Evolutionary conservation across 2,888 invertebrate species (phyloP).

Genomic region (Microplitis manilae): DNA sequence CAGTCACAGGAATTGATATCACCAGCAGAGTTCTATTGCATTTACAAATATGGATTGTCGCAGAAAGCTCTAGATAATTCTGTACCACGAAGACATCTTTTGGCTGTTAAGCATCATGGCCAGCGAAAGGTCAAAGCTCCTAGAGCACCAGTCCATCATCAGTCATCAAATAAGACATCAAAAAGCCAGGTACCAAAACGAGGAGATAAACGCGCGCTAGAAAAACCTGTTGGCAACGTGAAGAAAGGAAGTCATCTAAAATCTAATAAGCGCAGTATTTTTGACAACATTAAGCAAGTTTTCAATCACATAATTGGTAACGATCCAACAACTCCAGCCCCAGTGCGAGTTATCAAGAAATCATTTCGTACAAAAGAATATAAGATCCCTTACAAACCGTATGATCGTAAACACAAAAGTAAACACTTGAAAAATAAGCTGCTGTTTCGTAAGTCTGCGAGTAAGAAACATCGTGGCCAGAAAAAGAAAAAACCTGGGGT

Average conservation of each 20-base stretch:
- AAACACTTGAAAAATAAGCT: not conserved
- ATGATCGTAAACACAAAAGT: not conserved
- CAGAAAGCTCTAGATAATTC: not conserved
- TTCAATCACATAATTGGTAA: not conserved
- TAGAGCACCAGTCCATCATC: not conserved
- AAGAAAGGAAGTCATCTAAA: not conserved
- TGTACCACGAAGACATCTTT: not conserved
- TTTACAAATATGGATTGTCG: conserved; percentile 48
- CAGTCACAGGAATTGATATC: conserved; percentile 29
- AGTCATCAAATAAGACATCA: not conserved
- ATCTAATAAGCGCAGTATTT: not conserved
- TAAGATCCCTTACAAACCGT: not conserved
- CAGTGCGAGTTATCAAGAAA: not conserved
- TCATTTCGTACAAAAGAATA: not conserved
- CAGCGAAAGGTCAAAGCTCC: not conserved
- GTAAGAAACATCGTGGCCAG: too few relatives aligned
- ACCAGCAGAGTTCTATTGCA: conserved; percentile 45
- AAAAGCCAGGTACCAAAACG: not conserved
- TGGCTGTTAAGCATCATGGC: not conserved
- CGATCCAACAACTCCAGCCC: not conserved
- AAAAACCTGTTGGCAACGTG: not conserved
- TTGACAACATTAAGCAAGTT: not conserved
- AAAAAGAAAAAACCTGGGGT: not conserved
- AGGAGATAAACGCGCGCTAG: not conserved
- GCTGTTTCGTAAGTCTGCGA: not conserved